Conservation (phyloP, 2,797 vertebrate species). For the Eulemur mongoz region DNA sequence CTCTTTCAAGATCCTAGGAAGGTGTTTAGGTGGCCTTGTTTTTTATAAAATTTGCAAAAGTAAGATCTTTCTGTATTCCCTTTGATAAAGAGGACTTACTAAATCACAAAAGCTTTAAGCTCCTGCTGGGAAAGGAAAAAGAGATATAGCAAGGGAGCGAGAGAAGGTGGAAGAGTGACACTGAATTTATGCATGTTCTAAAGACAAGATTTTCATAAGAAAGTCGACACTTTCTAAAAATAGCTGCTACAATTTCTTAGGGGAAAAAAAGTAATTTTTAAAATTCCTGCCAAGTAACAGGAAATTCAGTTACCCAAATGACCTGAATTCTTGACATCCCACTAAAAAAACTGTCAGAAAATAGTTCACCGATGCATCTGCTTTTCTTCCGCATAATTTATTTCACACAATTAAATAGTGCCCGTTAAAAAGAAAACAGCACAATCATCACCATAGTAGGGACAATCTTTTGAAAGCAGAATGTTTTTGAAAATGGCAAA, state of each 20-base stretch:
- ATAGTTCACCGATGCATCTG: not conserved
- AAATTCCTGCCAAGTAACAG: not conserved
- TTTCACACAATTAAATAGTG: not conserved
- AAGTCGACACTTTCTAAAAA: not conserved
- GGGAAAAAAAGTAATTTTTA: not conserved
- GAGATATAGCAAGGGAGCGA: not conserved
- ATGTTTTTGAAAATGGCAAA: not conserved
- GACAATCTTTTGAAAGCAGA: not conserved
- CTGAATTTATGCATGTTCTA: not conserved
- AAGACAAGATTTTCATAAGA: not conserved
- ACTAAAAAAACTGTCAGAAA: not conserved
- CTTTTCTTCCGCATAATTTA: not conserved
- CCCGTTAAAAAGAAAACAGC: not conserved
- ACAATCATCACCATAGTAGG: not conserved
- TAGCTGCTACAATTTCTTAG: not conserved
- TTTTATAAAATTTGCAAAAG: slow-evolving; percentile 36
- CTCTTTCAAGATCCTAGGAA: not conserved
- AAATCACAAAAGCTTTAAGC: not conserved
- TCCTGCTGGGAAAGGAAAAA: not conserved
- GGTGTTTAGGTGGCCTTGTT: not conserved
- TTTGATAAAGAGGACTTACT: not conserved
- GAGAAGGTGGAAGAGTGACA: not conserved
- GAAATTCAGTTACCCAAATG: not conserved
- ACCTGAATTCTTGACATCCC: slow-evolving; percentile 18
- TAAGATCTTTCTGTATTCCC: not conserved